A percentile compares a stretch with the other conserved stretches of the same genome.
phyloP scores from a whole-genome alignment of 2,888 invertebrate genomes.

The Leptinotarsa juncta region DNA sequence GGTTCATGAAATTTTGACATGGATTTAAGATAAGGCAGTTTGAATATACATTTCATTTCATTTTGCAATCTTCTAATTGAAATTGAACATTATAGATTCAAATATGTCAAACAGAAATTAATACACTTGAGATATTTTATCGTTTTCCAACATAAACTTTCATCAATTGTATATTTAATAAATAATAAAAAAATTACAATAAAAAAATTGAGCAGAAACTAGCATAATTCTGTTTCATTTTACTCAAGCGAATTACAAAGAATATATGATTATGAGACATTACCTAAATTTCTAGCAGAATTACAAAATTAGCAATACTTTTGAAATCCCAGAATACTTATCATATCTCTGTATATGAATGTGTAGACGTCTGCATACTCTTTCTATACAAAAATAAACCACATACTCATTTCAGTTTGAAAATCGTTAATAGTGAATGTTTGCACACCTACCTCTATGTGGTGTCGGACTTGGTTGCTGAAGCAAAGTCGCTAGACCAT shows the following conservation, averaged over 20 bases:
- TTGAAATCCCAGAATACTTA: slow-evolving; percentile 35
- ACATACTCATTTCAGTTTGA: neutral
- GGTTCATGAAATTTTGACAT: too few relatives aligned
- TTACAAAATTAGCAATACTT: slow-evolving; percentile 20
- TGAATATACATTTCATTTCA: too few relatives aligned
- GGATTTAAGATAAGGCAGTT: too few relatives aligned
- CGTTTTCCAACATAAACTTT: too few relatives aligned
- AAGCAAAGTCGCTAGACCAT: slow-evolving; percentile 92
- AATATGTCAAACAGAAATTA: too few relatives aligned
- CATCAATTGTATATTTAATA: too few relatives aligned
- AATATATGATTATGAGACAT: neutral
- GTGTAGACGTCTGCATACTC: slow-evolving; percentile 38
- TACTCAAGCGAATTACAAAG: neutral
- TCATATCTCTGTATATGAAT: slow-evolving; percentile 33
- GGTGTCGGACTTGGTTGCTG: slow-evolving; percentile 91
- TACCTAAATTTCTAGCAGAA: neutral
- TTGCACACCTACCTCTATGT: slow-evolving; percentile 73
- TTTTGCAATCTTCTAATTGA: too few relatives aligned
- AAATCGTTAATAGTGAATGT: neutral
- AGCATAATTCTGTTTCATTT: too few relatives aligned
- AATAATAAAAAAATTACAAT: too few relatives aligned
- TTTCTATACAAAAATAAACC: slow-evolving; percentile 28
- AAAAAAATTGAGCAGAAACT: too few relatives aligned
- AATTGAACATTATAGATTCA: too few relatives aligned
- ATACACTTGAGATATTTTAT: too few relatives aligned